Base-by-base conservation (phyloP, 2,888 invertebrate species). In the Lasioglossum leucozonium region DNA sequence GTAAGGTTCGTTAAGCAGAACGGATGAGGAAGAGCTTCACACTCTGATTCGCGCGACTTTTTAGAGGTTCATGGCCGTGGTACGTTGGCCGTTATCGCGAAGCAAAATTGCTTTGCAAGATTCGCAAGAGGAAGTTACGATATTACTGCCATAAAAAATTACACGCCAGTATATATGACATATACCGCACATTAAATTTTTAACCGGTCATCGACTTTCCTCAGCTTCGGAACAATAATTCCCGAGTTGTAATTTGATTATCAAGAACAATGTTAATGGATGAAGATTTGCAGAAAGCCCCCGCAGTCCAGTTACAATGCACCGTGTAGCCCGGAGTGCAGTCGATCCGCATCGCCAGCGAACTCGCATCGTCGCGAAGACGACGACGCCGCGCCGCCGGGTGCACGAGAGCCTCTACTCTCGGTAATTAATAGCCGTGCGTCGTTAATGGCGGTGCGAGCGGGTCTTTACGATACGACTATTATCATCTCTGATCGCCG, bases 41-140 rank as follows among this genome's bases (percentile, higher is more conserved):
- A 72, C 44, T 44, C 72, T 26, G 42, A 71, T 71, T 71, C 22
- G 8, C 22, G 11, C 30, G n/a, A 78, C 42, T 62, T 37, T 78
- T 72, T 26, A n/a, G 4, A 37, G n/a, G 69, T 69, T 69, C 37
- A 69, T 40, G 22, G 37, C 13, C 69, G 40, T n/a, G 69, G 10
- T 11, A 40, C 37, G 37, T 40, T 40, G 10, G n/a, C 37, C 69
- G 37, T 69, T 69, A 69, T 69, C 69, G 69, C 40, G 40, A 37
- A 40, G 69, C n/a, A 69, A n/a, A 69, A 69, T 22, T 40, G 10
- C 8, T 44, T 44, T 34, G 8, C 10, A 30, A 72, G 13, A 26
- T 34, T 30, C n/a, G 6, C 34, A 47, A 30, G 18, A 72, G 42
- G 1, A 18, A 22, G 18, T 18, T 8, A 37, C 65, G 37, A 67